Percentiles rank a stretch among this genome's conserved stretches.
phyloP scores from a whole-genome alignment of 1,140 invertebrate genomes.

The Pachypsylla venusta region DNA sequence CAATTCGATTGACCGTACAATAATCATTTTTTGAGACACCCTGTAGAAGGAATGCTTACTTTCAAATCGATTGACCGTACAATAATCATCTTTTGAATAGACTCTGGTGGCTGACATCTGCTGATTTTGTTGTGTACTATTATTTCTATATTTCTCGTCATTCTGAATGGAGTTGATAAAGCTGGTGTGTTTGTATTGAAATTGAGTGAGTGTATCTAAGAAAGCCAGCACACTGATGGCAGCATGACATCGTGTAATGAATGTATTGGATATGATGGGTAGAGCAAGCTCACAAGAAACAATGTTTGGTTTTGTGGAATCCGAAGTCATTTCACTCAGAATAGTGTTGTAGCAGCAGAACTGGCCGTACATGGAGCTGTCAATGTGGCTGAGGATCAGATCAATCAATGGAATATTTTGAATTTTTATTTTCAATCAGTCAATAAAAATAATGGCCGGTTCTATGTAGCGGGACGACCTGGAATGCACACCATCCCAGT shows the following conservation, averaged over 20 bases:
- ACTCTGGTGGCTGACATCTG: conserved; percentile 31
- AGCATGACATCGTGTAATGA: conserved; percentile 64
- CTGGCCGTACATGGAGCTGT: conserved; percentile 4
- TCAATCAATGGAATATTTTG: not conserved
- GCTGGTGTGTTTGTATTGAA: conserved; percentile 44
- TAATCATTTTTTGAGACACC: no score
- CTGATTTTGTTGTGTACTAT: not conserved
- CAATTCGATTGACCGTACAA: no score
- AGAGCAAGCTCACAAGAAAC: conserved; percentile 65
- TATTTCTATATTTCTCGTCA: not conserved
- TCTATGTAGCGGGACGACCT: no score
- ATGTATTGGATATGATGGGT: conserved; percentile 49
- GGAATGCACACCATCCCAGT: no score
- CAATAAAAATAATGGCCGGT: no score
- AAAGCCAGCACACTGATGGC: conserved; percentile 78
- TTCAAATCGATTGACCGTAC: conserved; percentile 77
- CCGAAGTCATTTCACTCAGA: conserved; percentile 8
- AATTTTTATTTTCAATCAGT: no score
- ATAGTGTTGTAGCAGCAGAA: conserved; percentile 23
- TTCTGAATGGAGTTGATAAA: conserved; percentile 6
- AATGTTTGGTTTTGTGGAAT: conserved; percentile 33
- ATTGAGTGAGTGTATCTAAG: conserved; percentile 72
- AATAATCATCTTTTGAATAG: conserved; percentile 64
- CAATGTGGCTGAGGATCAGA: conserved; percentile 2
- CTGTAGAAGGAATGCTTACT: conserved; percentile 42